These are phyloP conservation scores for Lanistes nyassanus DNA, from an alignment of 1,140 invertebrate genomes.

Conservation along the genomic window DNA sequence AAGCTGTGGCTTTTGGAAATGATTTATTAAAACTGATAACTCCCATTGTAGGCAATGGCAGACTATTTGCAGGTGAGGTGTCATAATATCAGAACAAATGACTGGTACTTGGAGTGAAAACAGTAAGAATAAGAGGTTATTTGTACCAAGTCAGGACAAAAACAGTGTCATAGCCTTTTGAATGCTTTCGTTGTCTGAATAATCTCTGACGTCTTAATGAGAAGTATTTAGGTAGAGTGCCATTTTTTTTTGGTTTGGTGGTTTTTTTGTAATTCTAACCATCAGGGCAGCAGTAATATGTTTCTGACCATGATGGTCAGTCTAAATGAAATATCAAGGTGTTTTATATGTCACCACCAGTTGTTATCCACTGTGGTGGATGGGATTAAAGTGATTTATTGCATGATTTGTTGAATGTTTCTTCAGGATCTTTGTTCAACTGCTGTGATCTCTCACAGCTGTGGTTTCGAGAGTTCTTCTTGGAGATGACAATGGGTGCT, in stretches of 20 bases:
- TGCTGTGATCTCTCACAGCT: conserved; percentile 98
- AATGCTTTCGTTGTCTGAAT: no score
- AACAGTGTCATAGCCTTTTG: background rate
- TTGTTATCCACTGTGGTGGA: background rate
- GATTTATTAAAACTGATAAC: background rate
- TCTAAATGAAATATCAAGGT: background rate
- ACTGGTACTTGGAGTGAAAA: no score
- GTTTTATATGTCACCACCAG: background rate
- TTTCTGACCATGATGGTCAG: background rate
- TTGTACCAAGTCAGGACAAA: background rate
- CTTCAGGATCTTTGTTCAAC: conserved; percentile 87
- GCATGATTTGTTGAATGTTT: conserved; percentile 19
- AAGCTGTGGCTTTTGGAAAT: background rate
- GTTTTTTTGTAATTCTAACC: no score
- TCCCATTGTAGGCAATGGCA: background rate
- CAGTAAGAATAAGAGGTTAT: background rate
- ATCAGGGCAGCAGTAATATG: no score
- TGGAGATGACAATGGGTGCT: conserved; percentile 99
- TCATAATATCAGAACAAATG: background rate
- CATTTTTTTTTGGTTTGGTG: conserved; percentile 4
- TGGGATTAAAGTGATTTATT: background rate
- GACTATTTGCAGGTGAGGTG: background rate
- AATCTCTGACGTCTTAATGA: no score
- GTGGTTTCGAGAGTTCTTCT: conserved; percentile 99
- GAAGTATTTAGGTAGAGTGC: no score